Conservation (phyloP, 92 coral and sea anemone species). For the Phenganax subtilis region DNA sequence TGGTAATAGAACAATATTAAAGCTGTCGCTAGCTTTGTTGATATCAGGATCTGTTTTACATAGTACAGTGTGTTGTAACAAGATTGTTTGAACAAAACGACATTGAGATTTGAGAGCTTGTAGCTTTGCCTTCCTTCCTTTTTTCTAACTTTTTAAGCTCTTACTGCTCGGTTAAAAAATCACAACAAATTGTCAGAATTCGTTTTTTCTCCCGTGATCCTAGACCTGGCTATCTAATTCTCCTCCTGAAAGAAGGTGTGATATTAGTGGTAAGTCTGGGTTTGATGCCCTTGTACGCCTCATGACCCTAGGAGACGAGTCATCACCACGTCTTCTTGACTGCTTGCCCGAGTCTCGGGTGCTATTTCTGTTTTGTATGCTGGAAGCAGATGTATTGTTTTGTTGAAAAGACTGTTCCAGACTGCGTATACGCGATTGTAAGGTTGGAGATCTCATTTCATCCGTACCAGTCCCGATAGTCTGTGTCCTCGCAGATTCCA, state of each 20-base stretch:
- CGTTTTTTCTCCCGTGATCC: not conserved
- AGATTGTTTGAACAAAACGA: too few relatives aligned
- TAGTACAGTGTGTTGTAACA: too few relatives aligned
- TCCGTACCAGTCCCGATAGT: slow-evolving; percentile 12
- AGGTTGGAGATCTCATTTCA: slow-evolving; percentile 10
- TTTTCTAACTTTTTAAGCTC: not conserved
- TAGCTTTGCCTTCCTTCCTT: too few relatives aligned
- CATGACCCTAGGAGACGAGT: not conserved
- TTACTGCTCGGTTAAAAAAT: not conserved
- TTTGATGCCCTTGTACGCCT: slow-evolving; percentile 9
- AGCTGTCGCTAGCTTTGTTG: too few relatives aligned
- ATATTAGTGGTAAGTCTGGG: slow-evolving; percentile 34
- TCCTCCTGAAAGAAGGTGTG: slow-evolving; percentile 24
- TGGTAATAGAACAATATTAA: too few relatives aligned
- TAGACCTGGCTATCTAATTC: slow-evolving; percentile 36
- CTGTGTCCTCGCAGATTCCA: not conserved
- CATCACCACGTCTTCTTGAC: not conserved
- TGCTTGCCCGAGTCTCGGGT: not conserved
- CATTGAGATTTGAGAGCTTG: too few relatives aligned
- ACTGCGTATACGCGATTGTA: slow-evolving; percentile 37
- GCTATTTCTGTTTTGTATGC: slow-evolving; percentile 1
- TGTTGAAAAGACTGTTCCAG: slow-evolving; percentile 34
- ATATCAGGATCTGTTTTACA: too few relatives aligned
- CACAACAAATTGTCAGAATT: not conserved
- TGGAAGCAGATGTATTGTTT: slow-evolving; percentile 12